These are phyloP conservation scores for Phoebastria nigripes DNA, from an alignment of 2,797 vertebrate species.

Conservation along the genomic window DNA sequence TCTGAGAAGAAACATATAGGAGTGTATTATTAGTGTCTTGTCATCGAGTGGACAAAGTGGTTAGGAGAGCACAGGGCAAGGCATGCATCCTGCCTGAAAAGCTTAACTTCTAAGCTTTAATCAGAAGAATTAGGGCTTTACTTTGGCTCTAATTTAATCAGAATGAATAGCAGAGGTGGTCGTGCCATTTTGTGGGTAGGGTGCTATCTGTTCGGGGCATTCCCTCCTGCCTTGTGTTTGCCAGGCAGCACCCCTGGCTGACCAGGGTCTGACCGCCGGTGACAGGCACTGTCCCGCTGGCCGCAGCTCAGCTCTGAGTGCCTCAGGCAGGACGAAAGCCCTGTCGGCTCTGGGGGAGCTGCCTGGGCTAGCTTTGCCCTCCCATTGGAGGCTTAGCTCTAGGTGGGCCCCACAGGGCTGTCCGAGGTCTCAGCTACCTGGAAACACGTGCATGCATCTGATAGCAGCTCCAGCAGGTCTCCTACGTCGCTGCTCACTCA, in stretches of 20 bases:
- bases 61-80: constrained; percentile 37
- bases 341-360: background rate
- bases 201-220: background rate
- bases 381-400: background rate
- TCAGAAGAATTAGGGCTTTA: constrained; percentile 64
- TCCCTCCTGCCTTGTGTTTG: background rate
- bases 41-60: background rate
- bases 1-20: background rate
- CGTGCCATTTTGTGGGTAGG: background rate
- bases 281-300: background rate
- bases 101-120: constrained; percentile 64
- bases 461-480: background rate
- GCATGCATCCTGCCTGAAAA: background rate
- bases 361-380: background rate
- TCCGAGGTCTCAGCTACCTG: background rate
- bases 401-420: background rate
- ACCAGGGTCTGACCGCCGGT: background rate
- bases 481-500: background rate
- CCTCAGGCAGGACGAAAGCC: rapidly evolving
- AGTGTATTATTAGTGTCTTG: background rate
- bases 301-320: background rate
- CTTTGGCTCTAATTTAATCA: constrained; percentile 52
- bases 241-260: background rate
- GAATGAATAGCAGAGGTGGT: background rate
- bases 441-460: rapidly evolving